A percentile compares a stretch with the other conserved stretches of the same genome.
These are phyloP conservation scores for Styela plicata DNA, from an alignment of 23 tunicate genomes.

Conservation along the genomic window DNA sequence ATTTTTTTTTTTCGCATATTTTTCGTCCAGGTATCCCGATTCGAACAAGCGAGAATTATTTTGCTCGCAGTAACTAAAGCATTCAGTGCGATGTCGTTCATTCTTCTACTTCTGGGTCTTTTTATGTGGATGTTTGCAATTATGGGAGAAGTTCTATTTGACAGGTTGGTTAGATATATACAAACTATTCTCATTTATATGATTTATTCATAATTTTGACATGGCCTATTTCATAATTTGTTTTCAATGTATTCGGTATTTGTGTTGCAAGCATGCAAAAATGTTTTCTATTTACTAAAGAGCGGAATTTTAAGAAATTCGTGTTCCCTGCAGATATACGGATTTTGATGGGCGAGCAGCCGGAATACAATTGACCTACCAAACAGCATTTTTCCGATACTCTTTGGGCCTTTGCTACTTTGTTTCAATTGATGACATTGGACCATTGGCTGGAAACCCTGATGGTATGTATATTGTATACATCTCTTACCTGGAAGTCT, in stretches of 20 bases:
- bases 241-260: no score
- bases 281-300: no score
- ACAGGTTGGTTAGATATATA: constrained; percentile 32
- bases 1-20: neutral
- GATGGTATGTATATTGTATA: constrained; percentile 22
- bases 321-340: constrained; percentile 70
- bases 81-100: constrained; percentile 82
- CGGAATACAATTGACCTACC: constrained; percentile 50
- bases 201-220: no score
- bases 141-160: constrained; percentile 77
- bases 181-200: no score
- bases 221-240: no score
- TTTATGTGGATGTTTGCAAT: constrained; percentile 92
- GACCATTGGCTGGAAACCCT: constrained; percentile 91
- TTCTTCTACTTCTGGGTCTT: constrained; percentile 72
- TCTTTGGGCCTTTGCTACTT: constrained; percentile 90
- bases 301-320: no score
- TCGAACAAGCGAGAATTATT: constrained; percentile 82
- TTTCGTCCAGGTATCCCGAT: constrained; percentile 59
- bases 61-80: constrained; percentile 80
- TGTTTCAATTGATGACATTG: constrained; percentile 89
- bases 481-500: no score
- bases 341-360: constrained; percentile 49
- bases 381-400: constrained; percentile 87
- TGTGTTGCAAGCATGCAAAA: no score